These are phyloP conservation scores for Platorchestia sp. DNA, from an alignment of 1,140 invertebrate genomes.

Conservation along the genomic window DNA sequence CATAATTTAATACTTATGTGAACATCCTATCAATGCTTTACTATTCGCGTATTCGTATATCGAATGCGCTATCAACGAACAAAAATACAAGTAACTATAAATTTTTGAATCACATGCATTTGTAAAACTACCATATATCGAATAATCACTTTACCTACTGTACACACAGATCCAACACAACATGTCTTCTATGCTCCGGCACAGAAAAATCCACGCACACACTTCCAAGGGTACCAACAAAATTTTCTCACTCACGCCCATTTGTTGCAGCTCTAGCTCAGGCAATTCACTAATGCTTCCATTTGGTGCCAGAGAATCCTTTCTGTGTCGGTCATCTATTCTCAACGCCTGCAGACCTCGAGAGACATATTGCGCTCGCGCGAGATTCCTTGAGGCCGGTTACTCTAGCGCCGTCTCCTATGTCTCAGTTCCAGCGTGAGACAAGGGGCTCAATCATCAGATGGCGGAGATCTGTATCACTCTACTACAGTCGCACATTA, in stretches of 20 bases:
- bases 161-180: not conserved
- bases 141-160: no score
- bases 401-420: not conserved
- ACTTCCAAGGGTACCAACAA: not conserved
- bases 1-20: no score
- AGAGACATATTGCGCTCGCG: not conserved
- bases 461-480: no score
- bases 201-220: not conserved
- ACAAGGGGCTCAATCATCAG: not conserved
- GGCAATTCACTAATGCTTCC: not conserved
- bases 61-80: no score
- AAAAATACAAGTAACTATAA: no score
- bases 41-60: no score
- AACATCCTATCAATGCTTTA: no score
- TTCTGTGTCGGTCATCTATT: not conserved
- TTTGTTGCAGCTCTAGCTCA: not conserved
- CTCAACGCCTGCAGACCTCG: not conserved
- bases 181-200: not conserved
- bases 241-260: not conserved
- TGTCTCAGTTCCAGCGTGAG: no score
- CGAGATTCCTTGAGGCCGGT: not conserved
- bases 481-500: no score
- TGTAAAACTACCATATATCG: no score
- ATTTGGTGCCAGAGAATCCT: not conserved
- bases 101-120: no score